Evolutionary conservation across 2,888 invertebrate genomes (phyloP).

Genomic region (Drosophila anceps): DNA sequence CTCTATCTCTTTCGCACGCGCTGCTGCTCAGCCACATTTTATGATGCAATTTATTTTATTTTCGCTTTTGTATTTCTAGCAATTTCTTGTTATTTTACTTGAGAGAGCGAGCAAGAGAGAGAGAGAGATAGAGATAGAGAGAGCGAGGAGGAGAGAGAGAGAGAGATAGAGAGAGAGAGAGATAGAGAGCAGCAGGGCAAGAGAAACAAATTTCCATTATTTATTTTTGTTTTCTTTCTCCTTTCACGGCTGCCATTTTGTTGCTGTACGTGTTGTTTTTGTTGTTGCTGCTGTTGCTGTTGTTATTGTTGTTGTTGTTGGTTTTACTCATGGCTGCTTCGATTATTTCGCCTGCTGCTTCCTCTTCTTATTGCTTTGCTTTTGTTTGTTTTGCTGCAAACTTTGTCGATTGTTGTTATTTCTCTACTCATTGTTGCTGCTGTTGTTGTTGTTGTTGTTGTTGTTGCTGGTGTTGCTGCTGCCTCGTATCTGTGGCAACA

Average conservation of each 20-base stretch:
- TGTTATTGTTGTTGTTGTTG: conserved; percentile 54
- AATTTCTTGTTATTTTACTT: conserved; percentile 78
- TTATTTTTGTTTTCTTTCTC: conserved; percentile 67
- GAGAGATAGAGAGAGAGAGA: conserved; percentile 4
- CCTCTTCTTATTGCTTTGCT: conserved; percentile 56
- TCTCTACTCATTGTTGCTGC: conserved; percentile 23
- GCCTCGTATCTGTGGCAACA: conserved; percentile 73
- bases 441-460: conserved; percentile 34
- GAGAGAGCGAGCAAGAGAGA: conserved; percentile 24
- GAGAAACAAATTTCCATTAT: conserved; percentile 80
- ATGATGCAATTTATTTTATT: conserved; percentile 81
- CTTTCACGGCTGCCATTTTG: conserved; percentile 54
- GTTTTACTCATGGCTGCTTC: conserved; percentile 62
- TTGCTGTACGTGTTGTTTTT: conserved; percentile 31
- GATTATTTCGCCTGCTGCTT: conserved; percentile 52
- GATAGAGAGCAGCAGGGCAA: conserved; percentile 41
- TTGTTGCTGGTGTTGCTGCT: conserved; percentile 23
- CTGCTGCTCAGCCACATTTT: conserved; percentile 48
- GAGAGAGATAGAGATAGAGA: background rate
- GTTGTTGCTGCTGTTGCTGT: conserved; percentile 51
- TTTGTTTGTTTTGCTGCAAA: conserved; percentile 61
- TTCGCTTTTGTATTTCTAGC: conserved; percentile 68
- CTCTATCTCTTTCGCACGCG: conserved; percentile 25
- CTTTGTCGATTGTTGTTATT: conserved; percentile 57
- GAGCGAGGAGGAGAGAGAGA: conserved; percentile 28